These are phyloP conservation scores for Arctia plantaginis DNA, from an alignment of 2,888 invertebrate species.

Conservation along the genomic window DNA sequence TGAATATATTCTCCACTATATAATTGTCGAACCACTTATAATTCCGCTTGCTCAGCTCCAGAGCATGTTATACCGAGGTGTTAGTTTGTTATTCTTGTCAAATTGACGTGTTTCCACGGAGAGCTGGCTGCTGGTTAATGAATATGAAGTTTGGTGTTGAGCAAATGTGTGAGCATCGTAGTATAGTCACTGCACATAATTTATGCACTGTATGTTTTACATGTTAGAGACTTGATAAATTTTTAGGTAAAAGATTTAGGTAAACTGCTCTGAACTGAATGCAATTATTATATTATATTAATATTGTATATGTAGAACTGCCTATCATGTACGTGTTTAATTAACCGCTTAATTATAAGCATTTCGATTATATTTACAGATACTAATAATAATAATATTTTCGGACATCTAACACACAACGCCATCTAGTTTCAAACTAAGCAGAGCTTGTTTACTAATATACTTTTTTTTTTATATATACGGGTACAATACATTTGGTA, in stretches of 20 bases:
- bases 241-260: neutral
- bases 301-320: no score
- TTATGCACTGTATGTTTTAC: neutral
- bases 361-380: no score
- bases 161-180: conserved; percentile 8
- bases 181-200: neutral
- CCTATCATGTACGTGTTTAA: no score
- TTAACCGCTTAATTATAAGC: no score
- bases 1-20: neutral
- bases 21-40: conserved; percentile 5
- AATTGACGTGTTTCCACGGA: conserved; percentile 16
- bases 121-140: conserved; percentile 12
- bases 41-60: conserved; percentile 5
- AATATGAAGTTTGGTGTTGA: conserved; percentile 9
- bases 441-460: no score
- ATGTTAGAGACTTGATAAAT: neutral
- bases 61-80: neutral
- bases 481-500: no score
- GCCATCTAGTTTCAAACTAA: no score
- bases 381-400: no score
- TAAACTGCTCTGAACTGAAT: no score
- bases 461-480: no score
- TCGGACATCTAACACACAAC: no score
- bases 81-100: conserved; percentile 18
- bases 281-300: neutral